Evolutionary conservation across 2,888 invertebrate species (phyloP), one percentile per base, ranked within the genome.

Genomic region (Prosapia bicincta): DNA sequence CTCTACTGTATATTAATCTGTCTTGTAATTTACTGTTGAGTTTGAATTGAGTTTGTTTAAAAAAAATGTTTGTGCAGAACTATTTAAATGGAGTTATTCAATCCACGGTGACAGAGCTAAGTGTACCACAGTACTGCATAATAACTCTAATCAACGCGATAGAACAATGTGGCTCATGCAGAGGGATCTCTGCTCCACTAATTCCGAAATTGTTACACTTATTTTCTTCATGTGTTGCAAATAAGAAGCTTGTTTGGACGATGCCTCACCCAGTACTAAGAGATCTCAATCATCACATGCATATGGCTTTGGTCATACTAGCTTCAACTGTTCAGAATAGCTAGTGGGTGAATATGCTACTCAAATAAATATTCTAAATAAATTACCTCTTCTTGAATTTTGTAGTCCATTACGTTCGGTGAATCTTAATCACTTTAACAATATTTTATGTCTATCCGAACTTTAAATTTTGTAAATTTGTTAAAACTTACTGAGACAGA

Each of bases 231-330:
- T 72, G 72, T 43, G 20, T 78, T 83, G 69, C 82, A 81, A 68
- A 76, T 81, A 54, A 80, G 81, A 5, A 78, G 78, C 24, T 76
- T 82, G 74, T 71, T 81, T n/a, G 76, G 72, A n/a, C 80, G 80
- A 72, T 83, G 82, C 24, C 66, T 83, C 54, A 83, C 26, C 38
- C 71, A 10, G n/a, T 30, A 7, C 25, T 67, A 1, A 26, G 43
- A 24, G 13, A 26, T 26, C 32, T 69, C 69, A 24, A 28, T 23
- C 25, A 70, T 10, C 65, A 69, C 7, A 28, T 69, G 38, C 28
- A 43, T 26, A 15, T 23, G 24, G 66, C 72, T 24, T 30, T 72
- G 72, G 24, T 72, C 13, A 28, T 24, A 30, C 66, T 72, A 7
- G 72, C 72, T 23, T 30, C 65, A 20, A 32, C 30, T 26, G 66